A percentile compares a stretch with the other conserved stretches of the same genome.
These are phyloP conservation scores for Nasonia vitripennis DNA, from an alignment of 1,140 invertebrate genomes.

Conservation along the genomic window DNA sequence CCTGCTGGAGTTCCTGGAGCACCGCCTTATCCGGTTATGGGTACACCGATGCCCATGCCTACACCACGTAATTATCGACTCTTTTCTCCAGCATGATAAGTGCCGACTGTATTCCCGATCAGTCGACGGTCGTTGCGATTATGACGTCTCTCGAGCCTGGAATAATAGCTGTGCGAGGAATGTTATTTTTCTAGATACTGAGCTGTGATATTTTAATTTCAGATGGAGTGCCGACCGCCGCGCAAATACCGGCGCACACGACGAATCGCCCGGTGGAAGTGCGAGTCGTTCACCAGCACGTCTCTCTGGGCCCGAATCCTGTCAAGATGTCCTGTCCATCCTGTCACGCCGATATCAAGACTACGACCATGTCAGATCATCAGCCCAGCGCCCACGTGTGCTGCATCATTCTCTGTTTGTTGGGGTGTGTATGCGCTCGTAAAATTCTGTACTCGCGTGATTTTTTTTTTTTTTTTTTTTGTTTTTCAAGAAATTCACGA, in stretches of 20 bases:
- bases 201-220: neutral
- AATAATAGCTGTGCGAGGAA: too few species aligned
- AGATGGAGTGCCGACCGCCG: constrained; percentile 45
- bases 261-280: constrained; percentile 60
- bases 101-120: neutral
- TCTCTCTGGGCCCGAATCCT: constrained; percentile 56
- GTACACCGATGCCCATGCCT: constrained; percentile 59
- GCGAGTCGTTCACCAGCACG: constrained; percentile 63
- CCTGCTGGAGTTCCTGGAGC: neutral
- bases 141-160: too few species aligned
- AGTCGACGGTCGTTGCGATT: too few species aligned
- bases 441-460: constrained; percentile 24
- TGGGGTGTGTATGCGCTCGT: constrained; percentile 63
- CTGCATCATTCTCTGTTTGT: constrained; percentile 70
- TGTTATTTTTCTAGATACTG: neutral
- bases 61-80: constrained; percentile 44
- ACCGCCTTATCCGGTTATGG: constrained; percentile 60
- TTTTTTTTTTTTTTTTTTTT: constrained; percentile 10
- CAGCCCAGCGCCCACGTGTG: constrained; percentile 71
- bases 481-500: neutral
- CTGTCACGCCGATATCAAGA: constrained; percentile 69
- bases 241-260: constrained; percentile 36
- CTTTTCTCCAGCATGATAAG: neutral
- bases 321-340: constrained; percentile 71
- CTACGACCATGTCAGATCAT: constrained; percentile 70